Percentiles rank a stretch among this genome's conserved stretches.
Evolutionary conservation across 2,113 vertebrate genomes (phyloP).

Genomic region (Brachypodius melanocephalos): DNA sequence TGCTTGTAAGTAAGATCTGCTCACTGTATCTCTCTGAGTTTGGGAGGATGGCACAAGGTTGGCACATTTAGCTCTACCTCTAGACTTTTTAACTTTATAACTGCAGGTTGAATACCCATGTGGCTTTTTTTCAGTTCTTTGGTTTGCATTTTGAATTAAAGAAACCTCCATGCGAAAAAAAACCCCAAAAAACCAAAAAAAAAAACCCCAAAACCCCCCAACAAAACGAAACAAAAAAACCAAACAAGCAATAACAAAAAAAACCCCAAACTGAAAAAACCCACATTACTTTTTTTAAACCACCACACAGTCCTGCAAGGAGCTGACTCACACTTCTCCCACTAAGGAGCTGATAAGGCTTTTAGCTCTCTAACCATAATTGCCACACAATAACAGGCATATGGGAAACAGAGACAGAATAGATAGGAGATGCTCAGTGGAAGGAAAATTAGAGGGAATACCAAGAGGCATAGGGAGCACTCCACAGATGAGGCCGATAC

Average conservation of each 20-base stretch:
- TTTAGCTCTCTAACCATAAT: not conserved
- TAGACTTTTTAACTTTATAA: not conserved
- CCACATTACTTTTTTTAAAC: not conserved
- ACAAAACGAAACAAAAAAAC: no score
- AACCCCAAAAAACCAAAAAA: not conserved
- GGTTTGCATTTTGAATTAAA: not conserved
- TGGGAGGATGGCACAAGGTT: not conserved
- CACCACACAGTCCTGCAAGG: not conserved
- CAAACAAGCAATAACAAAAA: no score
- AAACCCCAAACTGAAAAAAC: no score
- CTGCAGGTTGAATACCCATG: not conserved
- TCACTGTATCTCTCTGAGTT: not conserved
- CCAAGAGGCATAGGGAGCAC: not conserved
- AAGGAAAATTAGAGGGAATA: not conserved
- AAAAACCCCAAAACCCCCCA: no score
- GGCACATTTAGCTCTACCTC: not conserved
- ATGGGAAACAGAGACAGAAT: not conserved
- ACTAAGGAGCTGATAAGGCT: not conserved
- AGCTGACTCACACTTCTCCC: not conserved
- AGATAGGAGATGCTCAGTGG: not conserved
- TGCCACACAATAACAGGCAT: not conserved
- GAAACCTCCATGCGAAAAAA: not conserved
- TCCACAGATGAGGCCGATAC: not conserved
- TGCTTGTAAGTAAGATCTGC: fast-evolving
- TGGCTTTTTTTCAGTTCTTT: not conserved